A percentile compares a stretch with the other conserved stretches of the same genome.
Conservation (phyloP, 2,113 vertebrate genomes). For the Bothrops jararaca region DNA sequence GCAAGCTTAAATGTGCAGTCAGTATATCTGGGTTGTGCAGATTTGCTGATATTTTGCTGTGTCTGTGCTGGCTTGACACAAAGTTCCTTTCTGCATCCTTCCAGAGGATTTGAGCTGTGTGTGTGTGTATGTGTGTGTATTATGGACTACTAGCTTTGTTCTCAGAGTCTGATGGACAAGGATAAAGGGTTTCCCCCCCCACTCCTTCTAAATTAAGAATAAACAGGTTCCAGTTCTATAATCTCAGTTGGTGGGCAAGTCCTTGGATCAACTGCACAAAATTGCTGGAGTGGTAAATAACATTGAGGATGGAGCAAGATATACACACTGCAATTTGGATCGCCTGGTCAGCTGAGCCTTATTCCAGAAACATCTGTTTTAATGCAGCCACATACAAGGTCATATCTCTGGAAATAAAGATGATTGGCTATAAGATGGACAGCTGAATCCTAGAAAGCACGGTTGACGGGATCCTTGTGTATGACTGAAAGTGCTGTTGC, state of each 20-base stretch:
- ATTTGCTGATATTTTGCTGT: background rate
- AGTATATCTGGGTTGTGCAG: background rate
- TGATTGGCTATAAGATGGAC: background rate
- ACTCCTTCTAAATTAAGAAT: constrained; percentile 1
- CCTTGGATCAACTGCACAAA: constrained; percentile 23
- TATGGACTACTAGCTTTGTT: background rate
- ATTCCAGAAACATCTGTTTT: constrained; percentile 21
- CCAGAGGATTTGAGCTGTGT: background rate
- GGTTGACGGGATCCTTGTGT: background rate
- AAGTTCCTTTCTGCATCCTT: background rate
- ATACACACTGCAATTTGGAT: constrained; percentile 14
- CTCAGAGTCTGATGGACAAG: background rate
- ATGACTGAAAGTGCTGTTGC: background rate
- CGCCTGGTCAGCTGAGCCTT: constrained; percentile 27
- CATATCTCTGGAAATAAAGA: constrained; percentile 24
- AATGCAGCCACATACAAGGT: constrained; percentile 22
- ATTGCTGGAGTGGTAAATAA: constrained; percentile 35
- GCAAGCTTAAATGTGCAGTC: background rate
- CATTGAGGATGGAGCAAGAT: constrained; percentile 13
- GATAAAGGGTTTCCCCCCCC: background rate
- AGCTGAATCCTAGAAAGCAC: constrained; percentile 13
- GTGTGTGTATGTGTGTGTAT: background rate
- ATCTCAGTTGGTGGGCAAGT: constrained; percentile 26
- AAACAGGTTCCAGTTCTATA: constrained; percentile 23
- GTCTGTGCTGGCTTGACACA: background rate